These are phyloP conservation scores for Eulithis testata DNA, from an alignment of 2,888 invertebrate genomes.

Conservation along the genomic window DNA sequence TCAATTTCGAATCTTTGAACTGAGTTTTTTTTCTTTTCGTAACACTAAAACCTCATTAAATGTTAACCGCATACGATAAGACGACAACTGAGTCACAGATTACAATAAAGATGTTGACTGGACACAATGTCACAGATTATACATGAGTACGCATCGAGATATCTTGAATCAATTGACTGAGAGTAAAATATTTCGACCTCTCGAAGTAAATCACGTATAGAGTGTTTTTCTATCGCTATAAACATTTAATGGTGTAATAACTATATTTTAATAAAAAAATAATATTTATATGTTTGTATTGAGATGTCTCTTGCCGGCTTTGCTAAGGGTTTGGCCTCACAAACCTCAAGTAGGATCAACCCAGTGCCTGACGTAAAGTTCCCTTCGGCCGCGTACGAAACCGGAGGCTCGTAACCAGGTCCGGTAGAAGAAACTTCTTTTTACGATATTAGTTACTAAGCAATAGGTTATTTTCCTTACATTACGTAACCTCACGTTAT, in stretches of 20 bases:
- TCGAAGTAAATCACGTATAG: constrained; percentile 39
- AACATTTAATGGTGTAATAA: constrained; percentile 67
- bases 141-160: neutral
- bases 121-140: constrained; percentile 7
- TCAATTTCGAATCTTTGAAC: constrained; percentile 13
- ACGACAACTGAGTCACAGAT: constrained; percentile 36
- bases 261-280: constrained; percentile 69
- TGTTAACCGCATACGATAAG: constrained; percentile 61
- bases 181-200: constrained; percentile 38
- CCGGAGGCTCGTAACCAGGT: no score
- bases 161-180: constrained; percentile 40
- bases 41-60: constrained; percentile 67
- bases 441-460: no score
- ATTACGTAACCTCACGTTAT: no score
- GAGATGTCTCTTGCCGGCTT: constrained; percentile 61
- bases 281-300: constrained; percentile 74
- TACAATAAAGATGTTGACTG: constrained; percentile 1
- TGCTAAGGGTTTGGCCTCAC: constrained; percentile 25
- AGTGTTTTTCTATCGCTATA: constrained; percentile 43
- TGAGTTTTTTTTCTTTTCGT: constrained; percentile 25
- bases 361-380: neutral
- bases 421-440: no score
- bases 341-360: neutral
- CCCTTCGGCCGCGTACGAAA: no score
- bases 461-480: no score